Base-by-base conservation (phyloP, 2,797 vertebrate genomes). In the Schizopygopsis malacanthus region DNA sequence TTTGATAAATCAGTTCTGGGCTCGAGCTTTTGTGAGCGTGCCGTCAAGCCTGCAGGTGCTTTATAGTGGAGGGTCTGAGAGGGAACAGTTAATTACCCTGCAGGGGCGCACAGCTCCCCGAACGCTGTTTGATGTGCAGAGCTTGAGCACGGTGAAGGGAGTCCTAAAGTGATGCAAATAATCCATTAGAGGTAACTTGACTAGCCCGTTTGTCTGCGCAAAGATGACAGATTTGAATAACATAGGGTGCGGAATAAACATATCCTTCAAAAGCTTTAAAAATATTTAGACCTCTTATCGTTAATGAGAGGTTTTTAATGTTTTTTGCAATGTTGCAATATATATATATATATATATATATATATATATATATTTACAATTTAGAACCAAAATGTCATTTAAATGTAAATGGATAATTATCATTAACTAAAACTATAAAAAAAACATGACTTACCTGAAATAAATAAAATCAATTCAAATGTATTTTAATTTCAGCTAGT, bases 41-140 rank as follows among this genome's bases (percentile, higher is more conserved):
- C 92, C 88, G 93, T 94, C 94, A 94, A 93, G 94, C 92, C 90
- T 92, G 95, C 95, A 96, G 96, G 96, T 96, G 95, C 92, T 94
- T 93, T 90, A 90, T 90, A 93, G 93, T 85, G 56, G 90, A 94
- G 93, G 90, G 92, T 91, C 91, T 79, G 85, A 92, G 92, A 86
- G 90, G 89, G 88, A 82, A 88, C 25, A 84, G 91, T 92, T 89
- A 92, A 92, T 95, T 95, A 94, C 92, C 54, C 61, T 88, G 50
- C 85, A 87, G 71, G 87, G 69, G 41, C 77, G 83, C 70, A 45
- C 63, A 25, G 65, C 83, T 85, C 76, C 70, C 80, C 9, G 7
- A 69, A 56, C 45, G 37, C 22, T 37, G 92, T 95, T 95, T 95
- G 95, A 96, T 95, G 94, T 95, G 80, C 90, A 67, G 52, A 54